Evolutionary conservation across 2,113 vertebrate genomes (phyloP).

Genomic region (Lepus europaeus): DNA sequence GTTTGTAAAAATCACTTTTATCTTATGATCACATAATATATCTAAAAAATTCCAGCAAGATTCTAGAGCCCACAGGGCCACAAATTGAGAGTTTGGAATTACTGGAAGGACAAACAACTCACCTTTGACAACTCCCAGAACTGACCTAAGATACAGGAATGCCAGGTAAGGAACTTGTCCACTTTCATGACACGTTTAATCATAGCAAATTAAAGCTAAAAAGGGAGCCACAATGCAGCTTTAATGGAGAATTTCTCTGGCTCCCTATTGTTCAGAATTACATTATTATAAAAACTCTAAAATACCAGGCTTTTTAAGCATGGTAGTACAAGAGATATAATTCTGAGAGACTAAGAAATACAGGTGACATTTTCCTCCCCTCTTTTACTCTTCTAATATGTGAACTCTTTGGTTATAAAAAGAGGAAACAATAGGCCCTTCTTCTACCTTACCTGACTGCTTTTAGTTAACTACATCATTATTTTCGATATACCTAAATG

Average conservation of each 20-base stretch:
- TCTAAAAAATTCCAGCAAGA: background rate
- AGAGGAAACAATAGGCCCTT: background rate
- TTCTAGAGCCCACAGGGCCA: background rate
- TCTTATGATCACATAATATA: background rate
- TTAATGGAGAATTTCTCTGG: conserved; percentile 5
- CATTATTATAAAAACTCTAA: background rate
- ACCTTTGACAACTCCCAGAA: background rate
- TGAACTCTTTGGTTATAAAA: background rate
- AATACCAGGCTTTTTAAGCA: background rate
- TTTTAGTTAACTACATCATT: background rate
- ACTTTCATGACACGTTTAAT: conserved; percentile 10
- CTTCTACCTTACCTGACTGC: background rate
- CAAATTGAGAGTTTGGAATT: background rate
- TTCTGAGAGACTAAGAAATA: background rate
- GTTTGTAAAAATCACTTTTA: conserved; percentile 33
- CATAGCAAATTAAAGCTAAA: conserved; percentile 42
- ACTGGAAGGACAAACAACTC: background rate
- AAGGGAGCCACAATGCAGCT: background rate
- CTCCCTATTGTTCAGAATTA: background rate
- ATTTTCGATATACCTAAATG: background rate
- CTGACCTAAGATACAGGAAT: background rate
- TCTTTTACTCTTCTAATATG: background rate
- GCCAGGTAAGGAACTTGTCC: background rate
- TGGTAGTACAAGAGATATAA: background rate
- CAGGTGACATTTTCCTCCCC: background rate